A percentile compares a stretch with the other conserved stretches of the same genome.
phyloP scores from a whole-genome alignment of 2,888 invertebrate species.

The Stramonita haemastoma region DNA sequence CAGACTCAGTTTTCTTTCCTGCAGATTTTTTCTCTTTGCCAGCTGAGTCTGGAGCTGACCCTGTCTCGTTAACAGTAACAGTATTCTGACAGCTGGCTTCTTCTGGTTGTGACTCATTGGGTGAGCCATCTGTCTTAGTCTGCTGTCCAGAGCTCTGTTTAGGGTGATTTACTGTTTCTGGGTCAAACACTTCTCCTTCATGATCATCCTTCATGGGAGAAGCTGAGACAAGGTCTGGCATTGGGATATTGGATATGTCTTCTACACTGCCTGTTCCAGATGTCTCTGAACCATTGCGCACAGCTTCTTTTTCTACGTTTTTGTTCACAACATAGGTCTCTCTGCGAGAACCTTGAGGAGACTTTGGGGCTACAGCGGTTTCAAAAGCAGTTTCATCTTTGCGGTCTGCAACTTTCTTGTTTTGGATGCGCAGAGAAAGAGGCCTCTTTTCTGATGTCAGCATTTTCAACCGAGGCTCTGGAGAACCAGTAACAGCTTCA shows the following conservation, averaged over 20 bases:
- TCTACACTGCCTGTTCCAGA: neutral
- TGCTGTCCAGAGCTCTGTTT: neutral
- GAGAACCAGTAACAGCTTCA: neutral
- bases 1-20: neutral
- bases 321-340: constrained; percentile 31
- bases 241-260: constrained; percentile 28
- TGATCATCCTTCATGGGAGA: constrained; percentile 8
- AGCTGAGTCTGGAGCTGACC: neutral
- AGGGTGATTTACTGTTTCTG: neutral
- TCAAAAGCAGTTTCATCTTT: neutral
- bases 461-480: neutral
- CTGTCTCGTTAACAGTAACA: neutral
- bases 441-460: neutral
- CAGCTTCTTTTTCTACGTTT: neutral
- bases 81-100: neutral
- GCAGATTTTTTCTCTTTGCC: constrained; percentile 16
- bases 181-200: neutral
- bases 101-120: neutral
- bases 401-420: neutral
- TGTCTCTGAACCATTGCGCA: neutral
- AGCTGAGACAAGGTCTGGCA: constrained; percentile 39
- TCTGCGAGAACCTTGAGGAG: constrained; percentile 1
- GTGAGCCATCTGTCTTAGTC: neutral
- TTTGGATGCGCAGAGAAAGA: neutral
- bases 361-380: neutral